Base-by-base conservation (phyloP, 1,140 invertebrate species). In the Cotesia glomerata region DNA sequence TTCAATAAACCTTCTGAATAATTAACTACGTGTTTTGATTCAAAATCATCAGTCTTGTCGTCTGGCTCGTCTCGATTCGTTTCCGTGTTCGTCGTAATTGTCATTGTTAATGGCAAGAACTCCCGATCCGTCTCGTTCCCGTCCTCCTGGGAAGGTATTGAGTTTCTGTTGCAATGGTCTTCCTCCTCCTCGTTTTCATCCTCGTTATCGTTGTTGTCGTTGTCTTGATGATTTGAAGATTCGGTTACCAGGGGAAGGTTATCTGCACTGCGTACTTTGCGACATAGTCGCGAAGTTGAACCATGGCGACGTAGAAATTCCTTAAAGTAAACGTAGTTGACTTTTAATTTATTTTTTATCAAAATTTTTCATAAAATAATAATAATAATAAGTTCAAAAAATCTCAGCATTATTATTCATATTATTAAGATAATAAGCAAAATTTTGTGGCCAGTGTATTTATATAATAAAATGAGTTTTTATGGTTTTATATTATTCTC, bases 251-350 rank as follows among this genome's bases (percentile, higher is more conserved):
- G 56, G 13, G 89, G 89, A 75, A 90, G 88, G 79, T 90, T 91
- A 78, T 90, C 89, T 73, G 89, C 89, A 85, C 91, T 93, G 87
- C 92, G 91, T 77, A 93, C 92, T 84, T 93, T 93, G 9, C 93
- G 89, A 80, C 93, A 94, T 51, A 93, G 83, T 74, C 91, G 90
- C 16, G 93, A 94, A 74, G 93, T 92, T n/a, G 92, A 93, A 3
- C 93, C 93, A 78, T 93, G 91, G 59, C 93, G 88, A 52, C 92
- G 89, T 74, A 94, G 86, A 79, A 94, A 94, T 81, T 87, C 86
- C 86, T 87, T 76, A 26, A 78, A 8, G 0, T 45, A 45, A 78
- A 63, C 35, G 67, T 7, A 36, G 51, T 49, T 36, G 3, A 34
- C 2, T 54, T 16, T 45, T 52, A 11, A 7, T 16, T 13, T 52